A percentile compares a stretch with the other conserved stretches of the same genome.
phyloP scores from a whole-genome alignment of 1,140 invertebrate genomes.

The Scaptomyza graminum region DNA sequence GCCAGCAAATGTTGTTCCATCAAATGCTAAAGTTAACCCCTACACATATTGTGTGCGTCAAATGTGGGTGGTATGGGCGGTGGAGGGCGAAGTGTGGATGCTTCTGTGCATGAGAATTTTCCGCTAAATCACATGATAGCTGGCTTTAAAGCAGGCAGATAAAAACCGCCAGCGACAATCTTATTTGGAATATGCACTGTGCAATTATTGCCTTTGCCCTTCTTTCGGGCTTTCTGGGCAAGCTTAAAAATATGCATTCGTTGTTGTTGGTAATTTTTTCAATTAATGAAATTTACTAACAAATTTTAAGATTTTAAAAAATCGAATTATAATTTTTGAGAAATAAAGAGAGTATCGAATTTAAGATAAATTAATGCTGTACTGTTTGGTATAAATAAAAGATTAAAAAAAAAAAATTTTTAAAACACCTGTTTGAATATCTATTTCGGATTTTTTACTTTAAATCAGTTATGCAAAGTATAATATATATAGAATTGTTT shows the following conservation, averaged over 20 bases:
- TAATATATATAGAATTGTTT: too few relatives aligned
- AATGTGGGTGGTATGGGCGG: neutral
- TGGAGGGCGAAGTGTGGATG: neutral
- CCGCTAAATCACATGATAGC: constrained; percentile 59
- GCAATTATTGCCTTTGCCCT: neutral
- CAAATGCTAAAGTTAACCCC: constrained; percentile 12
- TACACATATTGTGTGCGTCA: constrained; percentile 4
- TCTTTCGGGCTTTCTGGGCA: neutral
- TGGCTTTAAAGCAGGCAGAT: constrained; percentile 62
- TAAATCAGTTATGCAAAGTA: too few relatives aligned
- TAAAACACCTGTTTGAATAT: too few relatives aligned
- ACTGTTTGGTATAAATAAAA: too few relatives aligned
- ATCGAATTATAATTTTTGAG: too few relatives aligned
- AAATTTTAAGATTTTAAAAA: too few relatives aligned
- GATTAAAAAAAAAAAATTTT: too few relatives aligned
- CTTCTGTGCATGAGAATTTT: constrained; percentile 57
- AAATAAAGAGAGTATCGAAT: too few relatives aligned
- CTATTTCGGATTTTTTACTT: too few relatives aligned
- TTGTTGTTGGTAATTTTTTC: too few relatives aligned
- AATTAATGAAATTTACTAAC: too few relatives aligned
- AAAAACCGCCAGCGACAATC: constrained; percentile 48
- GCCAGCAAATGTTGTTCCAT: constrained; percentile 40
- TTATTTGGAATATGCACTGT: constrained; percentile 49
- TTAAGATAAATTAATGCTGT: too few relatives aligned
- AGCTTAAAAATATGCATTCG: neutral